A percentile compares a stretch with the other conserved stretches of the same genome.
Evolutionary conservation across 2,888 invertebrate genomes (phyloP).

Genomic region (Stenchaetothrips biformis): DNA sequence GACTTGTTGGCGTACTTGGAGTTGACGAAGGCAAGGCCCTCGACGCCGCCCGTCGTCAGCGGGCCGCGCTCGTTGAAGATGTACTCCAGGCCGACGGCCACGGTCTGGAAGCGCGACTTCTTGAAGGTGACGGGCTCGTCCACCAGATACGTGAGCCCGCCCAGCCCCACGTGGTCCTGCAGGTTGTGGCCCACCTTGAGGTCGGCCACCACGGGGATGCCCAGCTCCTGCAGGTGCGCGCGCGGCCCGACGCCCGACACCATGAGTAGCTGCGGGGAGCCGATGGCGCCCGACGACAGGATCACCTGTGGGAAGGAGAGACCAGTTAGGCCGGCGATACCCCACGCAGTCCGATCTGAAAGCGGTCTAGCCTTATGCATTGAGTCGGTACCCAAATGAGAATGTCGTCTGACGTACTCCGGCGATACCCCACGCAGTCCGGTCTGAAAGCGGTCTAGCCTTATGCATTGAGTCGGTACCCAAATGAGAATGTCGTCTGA

Average conservation of each 20-base stretch:
- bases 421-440: not conserved
- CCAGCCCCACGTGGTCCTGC: conserved; percentile 83
- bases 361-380: too few species aligned
- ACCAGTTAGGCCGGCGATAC: not conserved
- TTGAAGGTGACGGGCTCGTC: conserved; percentile 76
- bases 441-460: too few species aligned
- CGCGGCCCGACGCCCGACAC: conserved; percentile 77
- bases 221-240: conserved; percentile 65
- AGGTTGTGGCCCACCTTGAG: conserved; percentile 70
- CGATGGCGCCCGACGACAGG: conserved; percentile 80
- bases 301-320: conserved; percentile 51
- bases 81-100: conserved; percentile 74
- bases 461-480: too few species aligned
- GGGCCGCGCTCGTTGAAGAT: conserved; percentile 76
- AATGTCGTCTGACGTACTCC: not conserved
- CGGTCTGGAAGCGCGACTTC: conserved; percentile 69
- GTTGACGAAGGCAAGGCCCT: conserved; percentile 82
- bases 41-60: conserved; percentile 77
- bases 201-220: conserved; percentile 68
- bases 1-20: conserved; percentile 76
- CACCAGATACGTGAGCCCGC: conserved; percentile 76
- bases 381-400: too few species aligned
- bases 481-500: too few species aligned
- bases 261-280: conserved; percentile 86
- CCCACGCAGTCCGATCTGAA: not conserved